A percentile compares a stretch with the other conserved stretches of the same genome.
These are phyloP conservation scores for Megalurothrips usitatus DNA, from an alignment of 2,888 invertebrate genomes.

Conservation along the genomic window DNA sequence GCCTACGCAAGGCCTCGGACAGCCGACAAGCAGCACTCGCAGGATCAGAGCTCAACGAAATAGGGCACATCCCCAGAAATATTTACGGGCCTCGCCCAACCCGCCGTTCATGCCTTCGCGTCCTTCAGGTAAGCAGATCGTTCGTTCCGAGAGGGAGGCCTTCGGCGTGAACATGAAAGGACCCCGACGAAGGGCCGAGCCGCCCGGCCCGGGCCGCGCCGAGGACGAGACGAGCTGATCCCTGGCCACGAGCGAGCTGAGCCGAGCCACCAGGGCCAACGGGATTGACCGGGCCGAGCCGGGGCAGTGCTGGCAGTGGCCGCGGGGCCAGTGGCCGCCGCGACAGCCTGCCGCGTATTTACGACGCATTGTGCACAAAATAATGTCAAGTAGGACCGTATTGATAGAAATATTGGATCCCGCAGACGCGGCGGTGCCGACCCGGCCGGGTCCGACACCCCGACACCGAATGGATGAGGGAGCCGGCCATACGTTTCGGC, in stretches of 20 bases:
- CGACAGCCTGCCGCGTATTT: neutral
- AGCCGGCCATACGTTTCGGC: neutral
- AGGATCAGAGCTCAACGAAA: too few relatives aligned
- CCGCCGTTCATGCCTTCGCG: too few relatives aligned
- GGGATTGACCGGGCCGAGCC: neutral
- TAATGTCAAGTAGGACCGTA: conserved; percentile 7
- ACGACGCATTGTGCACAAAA: conserved; percentile 24
- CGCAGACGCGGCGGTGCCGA: neutral
- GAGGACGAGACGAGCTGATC: neutral
- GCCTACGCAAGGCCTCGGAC: too few relatives aligned
- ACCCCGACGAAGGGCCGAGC: neutral
- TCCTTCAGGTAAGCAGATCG: too few relatives aligned
- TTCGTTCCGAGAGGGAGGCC: too few relatives aligned
- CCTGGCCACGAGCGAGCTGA: too few relatives aligned
- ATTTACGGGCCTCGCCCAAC: too few relatives aligned
- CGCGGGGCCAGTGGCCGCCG: too few relatives aligned
- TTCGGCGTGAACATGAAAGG: neutral
- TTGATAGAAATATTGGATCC: conserved; percentile 5
- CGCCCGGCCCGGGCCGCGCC: neutral
- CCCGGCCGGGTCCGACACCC: neutral
- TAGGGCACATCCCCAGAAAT: too few relatives aligned
- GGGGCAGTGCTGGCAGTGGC: too few relatives aligned
- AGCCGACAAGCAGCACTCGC: too few relatives aligned
- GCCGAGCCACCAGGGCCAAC: too few relatives aligned
- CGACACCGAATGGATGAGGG: neutral